phyloP scores from a whole-genome alignment of 2,888 invertebrate genomes.

The Alloscopus bannaensis region DNA sequence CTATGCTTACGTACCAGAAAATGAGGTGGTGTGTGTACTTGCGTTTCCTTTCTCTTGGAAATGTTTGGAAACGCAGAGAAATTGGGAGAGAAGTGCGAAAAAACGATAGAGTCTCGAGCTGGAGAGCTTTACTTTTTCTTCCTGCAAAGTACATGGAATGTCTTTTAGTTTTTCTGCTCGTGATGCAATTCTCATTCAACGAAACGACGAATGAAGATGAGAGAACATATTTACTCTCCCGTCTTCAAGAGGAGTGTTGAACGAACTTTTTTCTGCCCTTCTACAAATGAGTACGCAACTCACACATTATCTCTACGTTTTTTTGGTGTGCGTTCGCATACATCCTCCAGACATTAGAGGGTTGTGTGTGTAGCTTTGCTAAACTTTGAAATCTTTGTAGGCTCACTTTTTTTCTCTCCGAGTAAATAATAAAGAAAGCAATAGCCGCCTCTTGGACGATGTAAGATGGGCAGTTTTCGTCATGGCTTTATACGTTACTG shows the following conservation, averaged over 20 bases:
- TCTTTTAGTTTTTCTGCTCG: slow-evolving; percentile 48
- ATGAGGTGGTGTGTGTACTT: slow-evolving; percentile 36
- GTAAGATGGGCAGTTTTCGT: background rate
- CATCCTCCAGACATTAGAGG: background rate
- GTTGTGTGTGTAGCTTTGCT: background rate
- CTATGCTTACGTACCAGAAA: slow-evolving; percentile 29
- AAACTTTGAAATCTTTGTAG: background rate
- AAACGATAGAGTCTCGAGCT: background rate
- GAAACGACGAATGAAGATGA: slow-evolving; percentile 17
- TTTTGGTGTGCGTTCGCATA: background rate
- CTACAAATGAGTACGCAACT: too few relatives aligned
- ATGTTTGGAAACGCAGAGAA: background rate
- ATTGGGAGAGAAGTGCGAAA: slow-evolving; percentile 14
- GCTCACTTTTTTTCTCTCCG: too few relatives aligned
- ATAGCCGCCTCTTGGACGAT: background rate
- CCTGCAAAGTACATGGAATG: slow-evolving; percentile 45
- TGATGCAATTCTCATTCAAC: slow-evolving; percentile 41
- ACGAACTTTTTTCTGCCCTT: too few relatives aligned
- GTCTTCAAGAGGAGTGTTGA: too few relatives aligned
- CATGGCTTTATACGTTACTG: background rate
- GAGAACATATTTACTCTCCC: too few relatives aligned
- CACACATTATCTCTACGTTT: too few relatives aligned
- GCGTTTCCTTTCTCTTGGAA: too few relatives aligned
- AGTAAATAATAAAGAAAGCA: slow-evolving; percentile 22
- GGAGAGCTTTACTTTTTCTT: too few relatives aligned